Base-by-base conservation (phyloP, 2,888 invertebrate species). In the Busseola fusca region DNA sequence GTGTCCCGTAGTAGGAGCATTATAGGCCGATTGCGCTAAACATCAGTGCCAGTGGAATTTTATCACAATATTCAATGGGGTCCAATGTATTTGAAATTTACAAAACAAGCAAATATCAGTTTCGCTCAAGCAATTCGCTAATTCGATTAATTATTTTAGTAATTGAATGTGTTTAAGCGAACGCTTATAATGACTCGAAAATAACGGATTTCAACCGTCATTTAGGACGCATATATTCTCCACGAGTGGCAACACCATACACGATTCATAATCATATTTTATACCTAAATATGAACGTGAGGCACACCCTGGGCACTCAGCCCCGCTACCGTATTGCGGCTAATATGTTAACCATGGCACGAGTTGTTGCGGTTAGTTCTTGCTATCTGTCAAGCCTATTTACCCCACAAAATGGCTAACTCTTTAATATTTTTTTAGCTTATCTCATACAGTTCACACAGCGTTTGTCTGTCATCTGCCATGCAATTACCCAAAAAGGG, bases 401-500 rank as follows among this genome's bases (percentile, higher is more conserved):
- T 27, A 37, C 4, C 9, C 18, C 12, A 14, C 25, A 30, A 64
- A 40, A 21, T 7, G 37, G 12, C 18, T n/a, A 30, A 10, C 5
- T 25, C 18, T 3, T n/a, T 25, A 10, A 6, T 54, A 56, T 37
- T 56, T 42, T 42, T 54, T 18, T 9, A 12, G 1, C 6, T 63
- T 42, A 21, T 30, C 27, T 25, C 16, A n/a, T 73, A 42, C 3
- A 56, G 16, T 12, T 27, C 21, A 16, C 30, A 50, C 16, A 21
- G 37, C 27, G 0, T 14, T 50, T 4, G 6, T 34, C 14, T 37
- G 14, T 59, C 14, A 57, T 16, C 58, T 59, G 77, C 45, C 65
- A 76, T 37, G 63, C 63, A 37, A 45, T 25, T 12, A 45, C 25
- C 34, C 62, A 67, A 58, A 72, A 64, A 30, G 21, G 40, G n/a